Evolutionary conservation across 64 coral and sea anemone genomes (phyloP).

Genomic region (Stichodactyla mertensii): DNA sequence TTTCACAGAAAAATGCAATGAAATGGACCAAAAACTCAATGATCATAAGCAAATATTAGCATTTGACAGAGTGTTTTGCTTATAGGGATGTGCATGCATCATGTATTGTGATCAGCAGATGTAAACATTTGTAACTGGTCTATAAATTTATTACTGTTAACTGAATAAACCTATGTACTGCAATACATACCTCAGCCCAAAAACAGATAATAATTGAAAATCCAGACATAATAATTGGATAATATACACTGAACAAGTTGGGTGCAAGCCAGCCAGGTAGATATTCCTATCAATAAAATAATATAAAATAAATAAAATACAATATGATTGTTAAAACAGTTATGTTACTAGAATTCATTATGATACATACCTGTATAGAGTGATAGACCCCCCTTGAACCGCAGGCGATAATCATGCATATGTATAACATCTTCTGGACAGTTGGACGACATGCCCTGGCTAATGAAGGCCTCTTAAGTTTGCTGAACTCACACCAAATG

Average conservation of each 20-base stretch:
- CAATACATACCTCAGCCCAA: conserved; percentile 86
- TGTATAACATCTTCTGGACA: conserved; percentile 84
- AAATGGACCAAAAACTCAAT: not conserved
- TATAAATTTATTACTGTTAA: not conserved
- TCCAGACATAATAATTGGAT: conserved; percentile 89
- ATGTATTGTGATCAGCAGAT: too few relatives aligned
- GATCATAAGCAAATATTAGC: not conserved
- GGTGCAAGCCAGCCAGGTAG: conserved; percentile 58
- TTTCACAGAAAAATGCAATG: too few relatives aligned
- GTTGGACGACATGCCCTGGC: conserved; percentile 85
- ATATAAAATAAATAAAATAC: too few relatives aligned
- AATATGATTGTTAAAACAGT: too few relatives aligned
- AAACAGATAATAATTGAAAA: conserved; percentile 95
- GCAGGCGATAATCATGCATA: conserved; percentile 88
- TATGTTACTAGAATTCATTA: too few relatives aligned
- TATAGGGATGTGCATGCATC: too few relatives aligned
- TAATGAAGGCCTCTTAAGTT: conserved; percentile 66
- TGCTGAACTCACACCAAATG: conserved; percentile 71
- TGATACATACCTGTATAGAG: conserved; percentile 67
- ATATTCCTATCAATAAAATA: conserved; percentile 41
- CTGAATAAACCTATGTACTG: not conserved
- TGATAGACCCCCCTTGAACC: conserved; percentile 84
- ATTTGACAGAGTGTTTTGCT: too few relatives aligned
- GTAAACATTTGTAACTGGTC: too few relatives aligned
- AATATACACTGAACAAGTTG: conserved; percentile 88